Conservation (phyloP, 2,888 invertebrate genomes). For the Melanophora roralis region DNA sequence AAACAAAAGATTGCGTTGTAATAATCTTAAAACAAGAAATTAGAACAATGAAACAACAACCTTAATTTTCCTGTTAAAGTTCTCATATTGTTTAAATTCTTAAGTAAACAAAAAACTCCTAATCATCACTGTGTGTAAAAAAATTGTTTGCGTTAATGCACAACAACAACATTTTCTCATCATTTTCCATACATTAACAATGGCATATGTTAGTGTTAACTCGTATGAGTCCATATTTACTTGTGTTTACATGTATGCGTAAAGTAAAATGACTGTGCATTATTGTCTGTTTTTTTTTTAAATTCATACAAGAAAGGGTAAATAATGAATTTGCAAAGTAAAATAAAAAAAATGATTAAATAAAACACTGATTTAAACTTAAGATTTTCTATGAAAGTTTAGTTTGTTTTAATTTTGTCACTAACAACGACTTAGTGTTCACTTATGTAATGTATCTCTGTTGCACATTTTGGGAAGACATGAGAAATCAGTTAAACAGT, state of each 20-base stretch:
- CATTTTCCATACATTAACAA: background rate
- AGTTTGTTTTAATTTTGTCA: no score
- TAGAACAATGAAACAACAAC: no score
- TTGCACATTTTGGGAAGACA: no score
- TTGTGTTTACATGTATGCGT: background rate
- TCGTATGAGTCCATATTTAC: no score
- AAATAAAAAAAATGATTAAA: conserved; percentile 14
- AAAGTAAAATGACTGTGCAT: background rate
- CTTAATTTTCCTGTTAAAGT: conserved; percentile 26
- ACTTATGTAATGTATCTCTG: no score
- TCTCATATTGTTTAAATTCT: conserved; percentile 21
- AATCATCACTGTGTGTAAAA: conserved; percentile 16
- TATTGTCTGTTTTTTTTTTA: conserved; percentile 35
- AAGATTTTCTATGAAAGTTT: background rate
- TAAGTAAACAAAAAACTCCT: background rate
- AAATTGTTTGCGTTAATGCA: background rate
- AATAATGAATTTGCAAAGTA: conserved; percentile 45
- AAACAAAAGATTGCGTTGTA: no score
- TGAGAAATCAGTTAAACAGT: no score
- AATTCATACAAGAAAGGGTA: conserved; percentile 22
- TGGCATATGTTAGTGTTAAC: no score
- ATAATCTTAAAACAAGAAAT: no score
- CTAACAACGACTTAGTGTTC: no score
- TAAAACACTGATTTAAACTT: conserved; percentile 25
- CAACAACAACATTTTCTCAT: background rate